phyloP scores from a whole-genome alignment of 2,888 invertebrate genomes.

The Thereva unica region DNA sequence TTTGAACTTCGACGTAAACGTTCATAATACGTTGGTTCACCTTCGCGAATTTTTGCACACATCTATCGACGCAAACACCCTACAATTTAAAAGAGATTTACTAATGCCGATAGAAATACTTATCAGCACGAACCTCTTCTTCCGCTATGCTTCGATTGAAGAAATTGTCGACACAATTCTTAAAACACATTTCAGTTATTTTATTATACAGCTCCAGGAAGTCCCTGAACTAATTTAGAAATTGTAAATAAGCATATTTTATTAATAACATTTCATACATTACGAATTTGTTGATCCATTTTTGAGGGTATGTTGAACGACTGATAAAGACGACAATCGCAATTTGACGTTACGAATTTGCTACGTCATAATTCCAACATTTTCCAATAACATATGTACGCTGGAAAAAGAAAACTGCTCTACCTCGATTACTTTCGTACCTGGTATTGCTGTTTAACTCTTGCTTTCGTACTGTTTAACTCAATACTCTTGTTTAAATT shows the following conservation, averaged over 20 bases:
- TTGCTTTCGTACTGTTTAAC: no score
- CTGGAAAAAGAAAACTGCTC: no score
- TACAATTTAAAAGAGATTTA: constrained; percentile 41
- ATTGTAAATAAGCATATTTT: not conserved
- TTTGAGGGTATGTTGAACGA: no score
- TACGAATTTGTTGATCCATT: constrained; percentile 40
- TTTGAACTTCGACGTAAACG: constrained; percentile 56
- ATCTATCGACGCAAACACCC: constrained; percentile 53
- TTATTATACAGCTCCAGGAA: constrained; percentile 57
- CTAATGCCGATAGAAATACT: constrained; percentile 29
- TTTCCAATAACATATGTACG: no score
- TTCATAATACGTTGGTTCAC: constrained; percentile 58
- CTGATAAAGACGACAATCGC: no score
- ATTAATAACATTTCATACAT: constrained; percentile 20
- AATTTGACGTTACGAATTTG: no score
- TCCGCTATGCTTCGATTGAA: constrained; percentile 45
- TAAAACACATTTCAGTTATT: constrained; percentile 57
- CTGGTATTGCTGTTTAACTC: no score
- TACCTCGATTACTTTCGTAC: no score
- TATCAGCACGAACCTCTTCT: constrained; percentile 42
- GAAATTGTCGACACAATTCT: constrained; percentile 54
- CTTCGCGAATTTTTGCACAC: constrained; percentile 55
- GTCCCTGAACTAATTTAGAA: constrained; percentile 53
- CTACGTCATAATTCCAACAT: no score
- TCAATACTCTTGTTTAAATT: no score